phyloP scores from a whole-genome alignment of 2,113 vertebrate species.

The Macroglossus sobrinus region DNA sequence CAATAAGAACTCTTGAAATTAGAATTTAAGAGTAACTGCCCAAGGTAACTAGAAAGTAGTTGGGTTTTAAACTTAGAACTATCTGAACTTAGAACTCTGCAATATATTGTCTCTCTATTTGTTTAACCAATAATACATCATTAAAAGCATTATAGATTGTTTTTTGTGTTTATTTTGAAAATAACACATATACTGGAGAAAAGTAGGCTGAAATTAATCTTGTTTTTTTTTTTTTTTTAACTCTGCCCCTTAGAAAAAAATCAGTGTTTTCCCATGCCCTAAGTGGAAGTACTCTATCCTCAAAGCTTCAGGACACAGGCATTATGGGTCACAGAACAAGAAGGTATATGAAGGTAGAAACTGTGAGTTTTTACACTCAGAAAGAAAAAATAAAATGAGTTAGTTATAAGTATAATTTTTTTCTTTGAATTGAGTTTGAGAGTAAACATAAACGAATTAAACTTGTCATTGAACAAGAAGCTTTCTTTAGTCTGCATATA shows the following conservation, averaged over 20 bases:
- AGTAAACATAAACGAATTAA: background rate
- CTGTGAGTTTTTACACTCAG: background rate
- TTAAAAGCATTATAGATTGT: background rate
- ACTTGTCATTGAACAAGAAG: background rate
- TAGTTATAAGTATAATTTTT: background rate
- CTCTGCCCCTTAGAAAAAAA: background rate
- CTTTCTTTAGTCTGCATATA: background rate
- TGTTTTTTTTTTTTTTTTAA: background rate
- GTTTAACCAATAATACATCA: background rate
- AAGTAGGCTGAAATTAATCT: background rate
- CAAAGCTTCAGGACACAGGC: background rate
- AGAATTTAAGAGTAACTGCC: background rate
- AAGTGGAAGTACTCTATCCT: rapidly evolving
- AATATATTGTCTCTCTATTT: background rate
- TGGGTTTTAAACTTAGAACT: background rate
- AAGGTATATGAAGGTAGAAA: background rate
- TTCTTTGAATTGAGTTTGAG: background rate
- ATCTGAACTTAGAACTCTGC: background rate
- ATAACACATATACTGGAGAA: background rate
- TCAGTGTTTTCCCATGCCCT: rapidly evolving
- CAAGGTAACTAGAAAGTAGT: background rate
- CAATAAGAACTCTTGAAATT: background rate
- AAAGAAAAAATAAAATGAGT: background rate
- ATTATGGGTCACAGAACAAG: background rate
- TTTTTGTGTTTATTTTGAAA: background rate